These are phyloP conservation scores for Pholis gunnellus DNA, from an alignment of 2,113 vertebrate species.

Conservation along the genomic window DNA sequence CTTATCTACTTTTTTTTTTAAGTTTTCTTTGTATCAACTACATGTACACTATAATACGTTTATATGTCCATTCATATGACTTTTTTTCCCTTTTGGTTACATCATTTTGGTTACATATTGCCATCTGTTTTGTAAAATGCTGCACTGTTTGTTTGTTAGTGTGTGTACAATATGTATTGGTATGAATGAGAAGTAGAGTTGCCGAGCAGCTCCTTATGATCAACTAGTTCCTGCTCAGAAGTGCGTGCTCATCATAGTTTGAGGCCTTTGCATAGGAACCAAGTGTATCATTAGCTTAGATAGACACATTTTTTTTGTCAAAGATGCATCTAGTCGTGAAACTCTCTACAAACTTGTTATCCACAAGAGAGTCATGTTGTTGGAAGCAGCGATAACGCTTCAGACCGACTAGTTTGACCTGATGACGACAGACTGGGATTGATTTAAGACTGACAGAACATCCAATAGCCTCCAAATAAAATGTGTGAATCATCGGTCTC, in stretches of 20 bases:
- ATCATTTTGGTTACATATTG: constrained; percentile 36
- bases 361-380: constrained; percentile 12
- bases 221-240: constrained; percentile 5
- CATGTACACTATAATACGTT: constrained; percentile 60
- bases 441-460: background rate
- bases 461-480: constrained; percentile 38
- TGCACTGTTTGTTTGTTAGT: constrained; percentile 53
- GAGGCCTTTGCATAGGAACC: constrained; percentile 33
- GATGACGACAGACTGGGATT: background rate
- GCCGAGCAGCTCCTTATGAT: constrained; percentile 20
- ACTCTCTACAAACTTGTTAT: constrained; percentile 3
- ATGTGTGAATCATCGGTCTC: constrained; percentile 19
- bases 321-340: constrained; percentile 2
- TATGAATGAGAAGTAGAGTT: constrained; percentile 40
- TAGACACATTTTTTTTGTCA: constrained; percentile 1
- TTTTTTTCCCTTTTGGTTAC: constrained; percentile 60
- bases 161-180: constrained; percentile 21
- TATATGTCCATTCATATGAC: constrained; percentile 56
- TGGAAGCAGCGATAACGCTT: constrained; percentile 26
- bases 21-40: constrained; percentile 65
- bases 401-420: constrained; percentile 58
- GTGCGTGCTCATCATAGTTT: constrained; percentile 42
- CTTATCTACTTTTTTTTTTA: constrained; percentile 18
- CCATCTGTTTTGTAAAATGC: constrained; percentile 60
- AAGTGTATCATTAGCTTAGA: constrained; percentile 13